Evolutionary conservation across 2,113 vertebrate genomes (phyloP).

Genomic region (Podarcis cretensis): DNA sequence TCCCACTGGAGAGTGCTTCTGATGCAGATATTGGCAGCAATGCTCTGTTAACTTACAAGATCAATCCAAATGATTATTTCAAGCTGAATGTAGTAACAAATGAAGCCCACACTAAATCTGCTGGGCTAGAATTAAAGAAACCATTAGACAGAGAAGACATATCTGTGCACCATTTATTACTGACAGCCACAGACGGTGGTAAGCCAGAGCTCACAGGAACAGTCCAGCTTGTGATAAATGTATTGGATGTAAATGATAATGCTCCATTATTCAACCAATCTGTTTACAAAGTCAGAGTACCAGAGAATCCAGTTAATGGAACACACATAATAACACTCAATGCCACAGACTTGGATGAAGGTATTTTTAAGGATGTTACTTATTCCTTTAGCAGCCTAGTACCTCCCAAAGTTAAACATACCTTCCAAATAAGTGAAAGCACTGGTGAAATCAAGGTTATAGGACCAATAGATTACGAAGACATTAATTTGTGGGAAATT

Average conservation of each 20-base stretch:
- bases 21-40: constrained; percentile 81
- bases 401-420: background rate
- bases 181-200: constrained; percentile 76
- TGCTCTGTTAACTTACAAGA: constrained; percentile 75
- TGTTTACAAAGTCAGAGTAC: constrained; percentile 42
- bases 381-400: constrained; percentile 58
- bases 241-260: constrained; percentile 70
- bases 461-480: constrained; percentile 78
- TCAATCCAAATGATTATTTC: constrained; percentile 76
- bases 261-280: constrained; percentile 61
- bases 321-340: constrained; percentile 44
- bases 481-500: constrained; percentile 76
- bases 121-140: constrained; percentile 62
- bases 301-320: constrained; percentile 40
- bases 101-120: constrained; percentile 66
- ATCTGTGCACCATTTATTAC: constrained; percentile 45
- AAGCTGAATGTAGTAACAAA: constrained; percentile 61
- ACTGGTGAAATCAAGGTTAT: constrained; percentile 81
- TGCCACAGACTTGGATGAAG: constrained; percentile 56
- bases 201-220: constrained; percentile 66
- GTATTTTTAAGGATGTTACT: constrained; percentile 50
- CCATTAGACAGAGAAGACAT: constrained; percentile 69
- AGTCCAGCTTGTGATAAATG: constrained; percentile 57
- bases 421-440: constrained; percentile 69
- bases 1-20: constrained; percentile 73